These are phyloP conservation scores for Lomographa bimaculata DNA, from an alignment of 2,888 invertebrate genomes.

Conservation along the genomic window DNA sequence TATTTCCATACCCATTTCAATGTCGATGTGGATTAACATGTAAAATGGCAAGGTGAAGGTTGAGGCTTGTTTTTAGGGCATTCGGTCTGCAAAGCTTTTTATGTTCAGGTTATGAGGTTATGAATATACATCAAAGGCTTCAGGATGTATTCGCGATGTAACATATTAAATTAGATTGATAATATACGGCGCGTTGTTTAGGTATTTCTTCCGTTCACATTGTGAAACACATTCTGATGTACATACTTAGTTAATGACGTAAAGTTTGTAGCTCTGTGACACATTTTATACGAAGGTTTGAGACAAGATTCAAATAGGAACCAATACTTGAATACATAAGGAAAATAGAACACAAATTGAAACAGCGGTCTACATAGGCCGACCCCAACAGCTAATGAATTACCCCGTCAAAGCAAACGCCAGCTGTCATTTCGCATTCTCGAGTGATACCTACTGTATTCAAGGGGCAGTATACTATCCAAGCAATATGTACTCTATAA, in stretches of 20 bases:
- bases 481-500: slow-evolving; percentile 6
- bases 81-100: slow-evolving; percentile 17
- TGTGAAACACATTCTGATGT: too few relatives aligned
- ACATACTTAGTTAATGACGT: too few relatives aligned
- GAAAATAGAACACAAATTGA: slow-evolving; percentile 16
- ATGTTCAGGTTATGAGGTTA: not conserved
- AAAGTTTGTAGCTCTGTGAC: too few relatives aligned
- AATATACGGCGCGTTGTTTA: too few relatives aligned
- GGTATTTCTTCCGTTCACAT: too few relatives aligned
- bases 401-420: slow-evolving; percentile 68
- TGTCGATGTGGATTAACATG: slow-evolving; percentile 39
- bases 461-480: slow-evolving; percentile 41
- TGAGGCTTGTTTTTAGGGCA: slow-evolving; percentile 10
- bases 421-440: slow-evolving; percentile 70
- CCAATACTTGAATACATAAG: not conserved
- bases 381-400: slow-evolving; percentile 61
- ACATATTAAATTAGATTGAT: too few relatives aligned
- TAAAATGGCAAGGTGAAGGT: slow-evolving; percentile 36
- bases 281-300: too few relatives aligned
- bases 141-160: too few relatives aligned
- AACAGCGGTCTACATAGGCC: slow-evolving; percentile 22
- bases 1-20: slow-evolving; percentile 32
- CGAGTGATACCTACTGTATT: slow-evolving; percentile 50
- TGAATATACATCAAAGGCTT: too few relatives aligned
- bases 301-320: too few relatives aligned